Percentiles rank a stretch among this genome's conserved stretches.
These are phyloP conservation scores for Frieseomelitta varia DNA, from an alignment of 1,140 invertebrate species.

Conservation along the genomic window DNA sequence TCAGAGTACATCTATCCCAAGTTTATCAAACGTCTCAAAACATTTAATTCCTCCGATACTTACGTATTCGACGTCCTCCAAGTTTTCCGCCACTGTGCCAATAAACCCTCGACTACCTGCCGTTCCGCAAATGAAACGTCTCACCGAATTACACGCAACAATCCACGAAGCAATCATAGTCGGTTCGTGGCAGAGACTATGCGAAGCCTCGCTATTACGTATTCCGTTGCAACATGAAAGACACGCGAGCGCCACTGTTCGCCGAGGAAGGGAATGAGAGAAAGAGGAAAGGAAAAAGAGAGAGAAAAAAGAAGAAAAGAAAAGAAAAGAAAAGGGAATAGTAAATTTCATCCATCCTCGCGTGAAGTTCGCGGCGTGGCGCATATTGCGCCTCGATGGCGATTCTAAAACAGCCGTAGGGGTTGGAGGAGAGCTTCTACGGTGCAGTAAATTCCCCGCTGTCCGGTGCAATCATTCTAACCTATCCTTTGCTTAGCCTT, in stretches of 20 bases:
- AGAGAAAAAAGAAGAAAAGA: too few species aligned
- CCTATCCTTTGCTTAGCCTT: constrained; percentile 50
- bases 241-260: background rate
- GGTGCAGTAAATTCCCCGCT: constrained; percentile 57
- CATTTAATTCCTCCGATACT: background rate
- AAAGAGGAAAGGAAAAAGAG: background rate
- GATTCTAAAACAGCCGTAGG: constrained; percentile 33
- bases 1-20: too few species aligned
- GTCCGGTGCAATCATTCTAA: constrained; percentile 62
- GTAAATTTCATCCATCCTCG: constrained; percentile 15
- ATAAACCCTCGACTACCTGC: background rate
- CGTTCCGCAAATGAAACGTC: background rate
- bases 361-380: background rate
- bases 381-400: constrained; percentile 13
- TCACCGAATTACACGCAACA: background rate
- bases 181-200: too few species aligned
- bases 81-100: background rate
- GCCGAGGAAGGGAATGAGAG: background rate
- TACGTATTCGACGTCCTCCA: background rate
- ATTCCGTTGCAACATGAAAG: background rate
- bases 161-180: background rate
- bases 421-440: background rate
- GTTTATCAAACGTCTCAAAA: background rate
- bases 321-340: background rate
- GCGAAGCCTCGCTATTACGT: background rate